These are phyloP conservation scores for Alcis repandata DNA, from an alignment of 2,888 invertebrate species.

Conservation along the genomic window DNA sequence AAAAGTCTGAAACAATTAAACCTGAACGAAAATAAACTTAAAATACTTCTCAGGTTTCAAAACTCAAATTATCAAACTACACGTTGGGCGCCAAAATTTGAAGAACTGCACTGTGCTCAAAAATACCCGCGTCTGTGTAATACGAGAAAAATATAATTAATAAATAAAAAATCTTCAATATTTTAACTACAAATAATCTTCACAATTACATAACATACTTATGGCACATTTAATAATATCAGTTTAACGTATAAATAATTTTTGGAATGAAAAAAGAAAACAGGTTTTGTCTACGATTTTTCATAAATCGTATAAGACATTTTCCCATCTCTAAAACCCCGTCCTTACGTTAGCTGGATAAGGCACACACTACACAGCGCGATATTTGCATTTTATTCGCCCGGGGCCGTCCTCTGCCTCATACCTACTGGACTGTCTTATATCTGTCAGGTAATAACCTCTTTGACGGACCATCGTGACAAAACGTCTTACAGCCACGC, in stretches of 20 bases:
- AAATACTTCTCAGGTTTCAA: background rate
- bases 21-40: background rate
- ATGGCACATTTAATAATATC: no score
- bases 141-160: no score
- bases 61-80: background rate
- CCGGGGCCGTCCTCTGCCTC: conserved; percentile 61
- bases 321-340: conserved; percentile 51
- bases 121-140: background rate
- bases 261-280: background rate
- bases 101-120: background rate
- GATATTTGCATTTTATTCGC: conserved; percentile 83
- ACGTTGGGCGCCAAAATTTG: background rate
- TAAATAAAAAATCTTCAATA: no score
- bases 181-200: no score
- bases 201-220: no score
- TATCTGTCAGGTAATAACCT: conserved; percentile 85
- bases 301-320: conserved; percentile 6
- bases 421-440: conserved; percentile 65
- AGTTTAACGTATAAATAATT: background rate
- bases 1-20: background rate
- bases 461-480: conserved; percentile 76
- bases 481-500: conserved; percentile 31
- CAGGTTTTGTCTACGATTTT: background rate
- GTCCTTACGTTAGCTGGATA: conserved; percentile 57
- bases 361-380: conserved; percentile 65